Evolutionary conservation across 2,113 vertebrate genomes (phyloP).

Genomic region (Heterocephalus glaber): DNA sequence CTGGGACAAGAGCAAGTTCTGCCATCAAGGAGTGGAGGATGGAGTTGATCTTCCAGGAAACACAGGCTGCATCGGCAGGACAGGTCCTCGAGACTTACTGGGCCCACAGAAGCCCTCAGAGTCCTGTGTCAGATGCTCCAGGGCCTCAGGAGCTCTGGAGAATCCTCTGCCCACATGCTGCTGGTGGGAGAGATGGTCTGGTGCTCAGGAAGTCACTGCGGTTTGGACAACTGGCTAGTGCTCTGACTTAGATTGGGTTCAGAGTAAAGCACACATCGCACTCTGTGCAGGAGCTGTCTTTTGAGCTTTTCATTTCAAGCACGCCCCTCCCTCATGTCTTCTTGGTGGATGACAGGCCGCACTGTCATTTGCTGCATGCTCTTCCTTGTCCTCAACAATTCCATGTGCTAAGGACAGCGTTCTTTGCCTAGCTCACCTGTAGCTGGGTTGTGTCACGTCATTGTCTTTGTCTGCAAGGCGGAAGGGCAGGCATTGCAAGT

Average conservation of each 20-base stretch:
- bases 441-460: fast-evolving
- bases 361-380: fast-evolving
- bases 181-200: fast-evolving
- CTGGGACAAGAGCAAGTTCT: neutral
- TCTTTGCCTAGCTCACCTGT: fast-evolving
- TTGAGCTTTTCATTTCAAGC: neutral
- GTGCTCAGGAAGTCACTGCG: neutral
- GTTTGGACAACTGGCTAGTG: too few relatives aligned
- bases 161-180: neutral
- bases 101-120: neutral
- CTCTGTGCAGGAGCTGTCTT: neutral
- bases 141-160: neutral
- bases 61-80: neutral
- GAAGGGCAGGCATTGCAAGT: fast-evolving
- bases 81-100: neutral
- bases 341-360: neutral
- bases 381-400: neutral
- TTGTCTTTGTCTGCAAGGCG: fast-evolving
- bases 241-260: too few relatives aligned
- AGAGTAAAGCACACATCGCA: too few relatives aligned
- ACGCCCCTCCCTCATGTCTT: neutral
- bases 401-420: neutral
- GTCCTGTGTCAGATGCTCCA: neutral
- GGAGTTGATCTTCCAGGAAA: fast-evolving
- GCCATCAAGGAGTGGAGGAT: neutral